Base-by-base conservation (phyloP, 2,113 vertebrate genomes). In the Thinocorus orbignyianus region DNA sequence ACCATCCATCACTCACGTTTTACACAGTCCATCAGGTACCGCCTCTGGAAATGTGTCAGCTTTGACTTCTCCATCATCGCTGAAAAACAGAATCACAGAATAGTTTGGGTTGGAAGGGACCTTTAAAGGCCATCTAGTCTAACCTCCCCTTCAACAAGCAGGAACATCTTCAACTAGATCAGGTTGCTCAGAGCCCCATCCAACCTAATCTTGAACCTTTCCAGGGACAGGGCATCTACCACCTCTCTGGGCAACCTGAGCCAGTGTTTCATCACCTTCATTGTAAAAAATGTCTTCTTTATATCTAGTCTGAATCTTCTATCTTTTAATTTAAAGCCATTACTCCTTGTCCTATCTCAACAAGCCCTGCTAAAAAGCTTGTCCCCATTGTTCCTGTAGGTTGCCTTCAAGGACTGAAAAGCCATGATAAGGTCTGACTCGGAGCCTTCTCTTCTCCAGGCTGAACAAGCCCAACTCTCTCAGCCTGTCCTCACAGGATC, bases 41-140 rank as follows among this genome's bases (percentile, higher is more conserved):
- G 98, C 93, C 97, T 98, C 89, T 99, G 99, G 85, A 98, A 98
- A 57, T 64, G 96, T 3, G 97, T 98, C 87, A 99, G 97, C 37
- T 90, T 98, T 15, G 98, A 98, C 91, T 99, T 98, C 92, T 98
- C 97, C 98, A 99, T 99, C 98, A 99, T 99, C 22, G 93, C 99
- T 99, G 96, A 44, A 97, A 98, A 64, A 97, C 25, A 42, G 62
- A 44, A 44, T 65, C 39, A 20, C 42, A 23, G 28, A 44, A 42
- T 44, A 65, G 19, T 33, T 44, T 65, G 62, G 62, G 62, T 42
- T 65, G 62, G 41, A 44, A 44, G 19, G 13, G 41, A 22, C 28
- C 19, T 65, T 44, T 31, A 44, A 65, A 65, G 30, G 41, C 31
- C 30, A 31, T 31, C 19, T 30, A 65, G 62, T 44, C 41, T 19